Percentiles rank a stretch among this genome's conserved stretches.
These are phyloP conservation scores for Ophion slaviceki DNA, from an alignment of 2,888 invertebrate genomes.

Conservation along the genomic window DNA sequence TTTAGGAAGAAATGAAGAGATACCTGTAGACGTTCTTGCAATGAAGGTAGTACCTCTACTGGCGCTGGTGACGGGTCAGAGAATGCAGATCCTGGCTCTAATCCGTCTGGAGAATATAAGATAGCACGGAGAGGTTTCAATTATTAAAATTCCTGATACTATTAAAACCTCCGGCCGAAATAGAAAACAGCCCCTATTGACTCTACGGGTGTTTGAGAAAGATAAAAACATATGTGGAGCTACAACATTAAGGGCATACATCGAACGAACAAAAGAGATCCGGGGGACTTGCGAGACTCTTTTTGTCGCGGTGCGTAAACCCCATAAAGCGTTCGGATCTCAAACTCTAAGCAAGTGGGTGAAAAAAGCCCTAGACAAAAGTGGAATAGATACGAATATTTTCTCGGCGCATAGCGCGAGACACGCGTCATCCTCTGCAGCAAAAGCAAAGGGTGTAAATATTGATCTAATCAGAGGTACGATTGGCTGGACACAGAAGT, in stretches of 20 bases:
- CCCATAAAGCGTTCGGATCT: background rate
- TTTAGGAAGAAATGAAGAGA: background rate
- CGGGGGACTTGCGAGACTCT: background rate
- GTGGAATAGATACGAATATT: too few relatives aligned
- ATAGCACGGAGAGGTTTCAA: too few relatives aligned
- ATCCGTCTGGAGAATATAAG: too few relatives aligned
- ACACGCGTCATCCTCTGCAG: too few relatives aligned
- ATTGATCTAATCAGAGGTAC: too few relatives aligned
- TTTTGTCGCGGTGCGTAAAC: slow-evolving; percentile 54
- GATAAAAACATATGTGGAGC: slow-evolving; percentile 11
- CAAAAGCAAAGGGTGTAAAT: too few relatives aligned
- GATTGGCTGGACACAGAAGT: too few relatives aligned
- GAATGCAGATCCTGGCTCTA: slow-evolving; percentile 20
- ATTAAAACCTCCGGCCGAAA: background rate
- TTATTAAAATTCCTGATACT: too few relatives aligned
- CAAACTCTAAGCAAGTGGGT: too few relatives aligned
- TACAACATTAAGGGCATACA: background rate
- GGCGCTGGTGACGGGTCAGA: slow-evolving; percentile 29
- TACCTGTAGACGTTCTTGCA: slow-evolving; percentile 5
- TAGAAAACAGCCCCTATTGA: slow-evolving; percentile 17
- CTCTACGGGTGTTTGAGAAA: background rate
- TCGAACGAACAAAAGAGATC: background rate
- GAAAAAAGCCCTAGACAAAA: too few relatives aligned
- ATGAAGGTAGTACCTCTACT: slow-evolving; percentile 7
- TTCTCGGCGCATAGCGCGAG: too few relatives aligned